Evolutionary conservation across 2,113 vertebrate genomes (phyloP), one percentile per base, ranked within the genome.

Genomic region (Leuciscus idus): DNA sequence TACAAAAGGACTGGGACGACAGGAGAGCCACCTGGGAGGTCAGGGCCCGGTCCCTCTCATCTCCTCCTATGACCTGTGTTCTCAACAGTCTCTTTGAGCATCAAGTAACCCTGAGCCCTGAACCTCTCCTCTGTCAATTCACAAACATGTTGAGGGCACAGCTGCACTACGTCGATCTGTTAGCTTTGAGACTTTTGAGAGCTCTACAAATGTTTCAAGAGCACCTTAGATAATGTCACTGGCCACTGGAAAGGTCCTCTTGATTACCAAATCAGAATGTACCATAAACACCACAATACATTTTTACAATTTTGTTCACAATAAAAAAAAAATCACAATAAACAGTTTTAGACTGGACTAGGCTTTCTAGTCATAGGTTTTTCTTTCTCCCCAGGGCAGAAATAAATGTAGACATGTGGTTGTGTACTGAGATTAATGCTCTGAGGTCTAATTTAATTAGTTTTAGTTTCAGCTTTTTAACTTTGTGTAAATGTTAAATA

Each of bases 21-120:
- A 84, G 26, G 2, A 2, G 55, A 77, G 36, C 28, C 61, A 86
- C 52, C 76, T 66, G 77, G 88, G 84, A 89, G 81, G 90, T 85
- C 43, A 87, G 75, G 77, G 85, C 83, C 33, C 62, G 84, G 84
- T 80, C 59, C 62, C 84, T 90, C 89, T 92, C 83, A 89, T 90
- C 88, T 87, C 59, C 70, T 83, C 89, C 82, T 70, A 76, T 85
- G 84, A 89, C 90, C 87, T 28, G 82, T 75, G 68, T 62, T 80
- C 70, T 55, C 81, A 68, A 84, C 62, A 86, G 85, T 72, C 33
- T 78, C 92, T 92, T 70, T 78, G 91, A 89, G 92, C 90, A 77
- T 89, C 33, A 81, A 46, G 89, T 90, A 91, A 90, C 91, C 88
- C 86, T 85, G 86, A 89, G 84, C 84, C 87, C 72, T 85, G 85